Base-by-base conservation (phyloP, 1,140 invertebrate species). In the Rhagoletis pomonella region DNA sequence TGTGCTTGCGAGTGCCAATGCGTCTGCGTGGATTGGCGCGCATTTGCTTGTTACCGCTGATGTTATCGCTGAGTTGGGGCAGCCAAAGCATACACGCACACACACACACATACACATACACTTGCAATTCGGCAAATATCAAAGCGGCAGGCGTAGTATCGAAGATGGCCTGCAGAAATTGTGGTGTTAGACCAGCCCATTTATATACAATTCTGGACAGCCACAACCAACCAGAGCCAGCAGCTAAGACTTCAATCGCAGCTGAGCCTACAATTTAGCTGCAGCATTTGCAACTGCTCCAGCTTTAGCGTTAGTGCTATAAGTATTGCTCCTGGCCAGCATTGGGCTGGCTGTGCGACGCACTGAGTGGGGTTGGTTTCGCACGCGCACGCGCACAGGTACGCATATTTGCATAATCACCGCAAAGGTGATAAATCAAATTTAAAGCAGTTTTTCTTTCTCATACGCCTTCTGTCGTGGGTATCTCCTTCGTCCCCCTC, bases 331-430 rank as follows among this genome's bases (percentile, higher is more conserved):
- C 17, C 3, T 73, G 39, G 7, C 19, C n/a, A 47, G 19, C 14
- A 42, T 14, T 67, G 64, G 10, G 19, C 7, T 42, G 64, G 64
- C 64, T 39, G 6, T 12, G 44, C 14, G 17, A 4, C 4, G 44
- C 14, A 29, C 29, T 29, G 29, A 29, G 29, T 29, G 29, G 29
- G 29, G 29, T 29, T 29, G 29, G 60, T 62, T 17, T 42, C n/a
- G 47, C 42, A 29, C 50, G 69, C 42, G 47, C 29, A 29, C 29
- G 69, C 42, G 69, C 47, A 50, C 9, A 10, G 14, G 69, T 6
- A 77, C n/a, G 47, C 73, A 5, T 81, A 81, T 81, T 81, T 81
- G 50, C 73, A 81, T 81, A 81, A 81, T 81, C 44, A 81, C 47
- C 47, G 50, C 73, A 1, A 55, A 6, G 73, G 73, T 81, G 73